Conservation (phyloP, 2,888 invertebrate genomes). For the Tenthredo mesomela region DNA sequence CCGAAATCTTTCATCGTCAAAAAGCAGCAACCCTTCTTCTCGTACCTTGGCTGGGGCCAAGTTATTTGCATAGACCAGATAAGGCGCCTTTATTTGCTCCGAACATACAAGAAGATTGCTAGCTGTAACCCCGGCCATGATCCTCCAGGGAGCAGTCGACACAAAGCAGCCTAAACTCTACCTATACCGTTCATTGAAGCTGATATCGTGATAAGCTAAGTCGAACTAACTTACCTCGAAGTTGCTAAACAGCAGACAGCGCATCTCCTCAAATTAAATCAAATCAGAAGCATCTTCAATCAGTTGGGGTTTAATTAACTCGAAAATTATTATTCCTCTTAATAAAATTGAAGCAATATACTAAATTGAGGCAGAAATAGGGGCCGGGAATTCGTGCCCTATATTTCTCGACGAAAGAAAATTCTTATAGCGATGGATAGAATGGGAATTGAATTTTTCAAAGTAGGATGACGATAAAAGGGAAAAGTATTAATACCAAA, state of each 20-base stretch:
- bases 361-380: neutral
- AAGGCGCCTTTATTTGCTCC: slow-evolving; percentile 51
- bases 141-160: slow-evolving; percentile 49
- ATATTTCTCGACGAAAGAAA: neutral
- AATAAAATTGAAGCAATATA: neutral
- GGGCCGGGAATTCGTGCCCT: neutral
- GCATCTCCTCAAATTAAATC: neutral
- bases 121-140: slow-evolving; percentile 47
- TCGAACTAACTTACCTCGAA: slow-evolving; percentile 18
- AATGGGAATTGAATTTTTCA: slow-evolving; percentile 35
- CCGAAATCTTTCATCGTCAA: slow-evolving; percentile 49
- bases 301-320: neutral
- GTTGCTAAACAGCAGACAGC: slow-evolving; percentile 9
- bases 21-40: slow-evolving; percentile 26
- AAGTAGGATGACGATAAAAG: neutral
- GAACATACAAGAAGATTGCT: slow-evolving; percentile 50
- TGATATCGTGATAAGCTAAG: slow-evolving; percentile 52
- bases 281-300: neutral
- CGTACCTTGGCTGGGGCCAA: slow-evolving; percentile 14
- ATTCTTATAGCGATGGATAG: neutral
- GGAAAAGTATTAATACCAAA: slow-evolving; percentile 41
- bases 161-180: slow-evolving; percentile 48
- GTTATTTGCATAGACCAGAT: slow-evolving; percentile 51
- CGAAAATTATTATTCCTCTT: neutral
- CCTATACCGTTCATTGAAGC: slow-evolving; percentile 44